A percentile compares a stretch with the other conserved stretches of the same genome.
Evolutionary conservation across 1,140 invertebrate species (phyloP).

Genomic region (Idris sp.): DNA sequence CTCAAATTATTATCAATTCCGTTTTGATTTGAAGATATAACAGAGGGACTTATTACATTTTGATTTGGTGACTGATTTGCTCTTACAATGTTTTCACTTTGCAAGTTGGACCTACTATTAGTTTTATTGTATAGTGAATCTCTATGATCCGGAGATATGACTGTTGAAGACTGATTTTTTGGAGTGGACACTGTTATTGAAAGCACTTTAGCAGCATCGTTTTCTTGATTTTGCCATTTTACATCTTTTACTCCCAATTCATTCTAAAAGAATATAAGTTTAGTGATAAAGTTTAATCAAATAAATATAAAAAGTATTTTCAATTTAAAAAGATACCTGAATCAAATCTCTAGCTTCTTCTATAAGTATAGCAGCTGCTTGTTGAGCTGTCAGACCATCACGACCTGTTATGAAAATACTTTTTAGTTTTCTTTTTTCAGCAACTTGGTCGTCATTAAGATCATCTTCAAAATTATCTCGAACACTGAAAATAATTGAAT

Average conservation of each 20-base stretch:
- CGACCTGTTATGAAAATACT: slow-evolving; percentile 91
- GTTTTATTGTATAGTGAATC: neutral
- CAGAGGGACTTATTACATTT: slow-evolving; percentile 1
- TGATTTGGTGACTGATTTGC: neutral
- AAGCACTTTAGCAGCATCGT: no score
- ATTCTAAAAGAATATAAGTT: slow-evolving; percentile 71
- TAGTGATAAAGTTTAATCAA: no score
- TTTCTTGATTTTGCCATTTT: slow-evolving; percentile 69
- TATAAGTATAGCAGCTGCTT: slow-evolving; percentile 90
- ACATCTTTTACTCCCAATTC: slow-evolving; percentile 77
- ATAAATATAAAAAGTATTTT: no score
- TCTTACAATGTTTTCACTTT: no score
- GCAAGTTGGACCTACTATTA: no score
- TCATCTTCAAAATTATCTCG: slow-evolving; percentile 76
- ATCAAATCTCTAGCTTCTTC: slow-evolving; percentile 85
- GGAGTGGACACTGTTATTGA: no score
- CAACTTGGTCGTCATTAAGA: slow-evolving; percentile 77
- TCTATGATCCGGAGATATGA: slow-evolving; percentile 5
- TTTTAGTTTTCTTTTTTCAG: slow-evolving; percentile 83
- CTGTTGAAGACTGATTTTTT: slow-evolving; percentile 11
- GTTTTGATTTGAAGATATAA: slow-evolving; percentile 14
- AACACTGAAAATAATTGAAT: slow-evolving; percentile 74
- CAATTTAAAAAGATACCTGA: slow-evolving; percentile 74
- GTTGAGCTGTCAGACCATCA: slow-evolving; percentile 87
- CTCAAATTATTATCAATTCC: neutral